Evolutionary conservation across 2,888 invertebrate species (phyloP).

Genomic region (Dromius quadrimaculatus): DNA sequence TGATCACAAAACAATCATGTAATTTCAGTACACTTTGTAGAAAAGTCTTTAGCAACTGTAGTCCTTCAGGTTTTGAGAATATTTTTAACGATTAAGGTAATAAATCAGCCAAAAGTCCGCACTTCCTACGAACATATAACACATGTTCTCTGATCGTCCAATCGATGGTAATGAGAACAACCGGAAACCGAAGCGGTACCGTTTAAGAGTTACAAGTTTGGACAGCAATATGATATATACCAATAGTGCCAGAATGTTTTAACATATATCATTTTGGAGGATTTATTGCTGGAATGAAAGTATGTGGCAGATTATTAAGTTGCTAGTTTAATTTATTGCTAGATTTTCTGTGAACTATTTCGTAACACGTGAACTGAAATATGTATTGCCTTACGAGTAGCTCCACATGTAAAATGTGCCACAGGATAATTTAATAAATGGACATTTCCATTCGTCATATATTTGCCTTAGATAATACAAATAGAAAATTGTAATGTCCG

Average conservation of each 20-base stretch:
- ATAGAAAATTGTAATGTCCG: no score
- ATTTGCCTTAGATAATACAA: no score
- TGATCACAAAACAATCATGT: no score
- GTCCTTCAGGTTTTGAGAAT: slow-evolving; percentile 16
- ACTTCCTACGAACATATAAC: slow-evolving; percentile 24
- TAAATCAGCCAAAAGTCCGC: slow-evolving; percentile 10
- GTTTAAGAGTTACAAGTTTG: slow-evolving; percentile 30
- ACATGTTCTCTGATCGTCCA: slow-evolving; percentile 14
- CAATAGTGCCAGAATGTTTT: slow-evolving; percentile 18
- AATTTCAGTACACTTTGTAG: no score
- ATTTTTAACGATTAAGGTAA: slow-evolving; percentile 20
- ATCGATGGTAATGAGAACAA: slow-evolving; percentile 17
- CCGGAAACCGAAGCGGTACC: slow-evolving; percentile 25
- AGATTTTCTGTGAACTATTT: background rate
- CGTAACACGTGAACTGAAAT: no score
- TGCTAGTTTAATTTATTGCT: slow-evolving; percentile 24
- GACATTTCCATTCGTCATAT: no score
- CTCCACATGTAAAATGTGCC: no score
- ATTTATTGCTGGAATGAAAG: slow-evolving; percentile 30
- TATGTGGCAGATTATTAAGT: slow-evolving; percentile 30
- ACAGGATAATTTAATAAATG: no score
- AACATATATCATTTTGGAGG: slow-evolving; percentile 32
- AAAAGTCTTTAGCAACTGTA: no score
- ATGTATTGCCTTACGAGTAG: no score
- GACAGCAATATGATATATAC: slow-evolving; percentile 24